Conservation (phyloP, 2,113 vertebrate genomes). For the Malurus alboscapulatus region DNA sequence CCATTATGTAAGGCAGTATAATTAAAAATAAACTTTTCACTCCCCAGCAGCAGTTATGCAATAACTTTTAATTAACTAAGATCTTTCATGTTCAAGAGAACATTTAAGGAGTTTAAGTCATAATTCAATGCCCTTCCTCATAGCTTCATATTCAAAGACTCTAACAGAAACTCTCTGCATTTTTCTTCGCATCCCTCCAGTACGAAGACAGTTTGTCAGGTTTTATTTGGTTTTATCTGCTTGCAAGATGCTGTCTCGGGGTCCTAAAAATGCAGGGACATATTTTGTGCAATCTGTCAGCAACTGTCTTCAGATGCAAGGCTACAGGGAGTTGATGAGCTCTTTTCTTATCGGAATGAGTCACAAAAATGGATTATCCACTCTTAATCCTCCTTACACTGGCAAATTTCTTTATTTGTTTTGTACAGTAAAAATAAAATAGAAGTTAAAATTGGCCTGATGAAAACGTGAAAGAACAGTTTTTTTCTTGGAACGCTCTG, state of each 20-base stretch:
- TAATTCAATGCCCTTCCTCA: background rate
- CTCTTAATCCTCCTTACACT: conserved; percentile 41
- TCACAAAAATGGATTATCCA: conserved; percentile 56
- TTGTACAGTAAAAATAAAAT: conserved; percentile 20
- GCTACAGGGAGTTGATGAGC: conserved; percentile 23
- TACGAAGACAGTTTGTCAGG: conserved; percentile 41
- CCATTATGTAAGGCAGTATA: conserved; percentile 38
- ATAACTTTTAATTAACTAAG: conserved; percentile 48
- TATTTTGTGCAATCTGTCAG: conserved; percentile 59
- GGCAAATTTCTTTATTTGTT: background rate
- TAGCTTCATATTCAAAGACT: background rate
- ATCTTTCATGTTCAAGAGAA: conserved; percentile 20
- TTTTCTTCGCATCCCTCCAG: conserved; percentile 22
- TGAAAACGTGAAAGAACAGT: background rate
- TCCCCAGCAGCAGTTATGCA: conserved; percentile 52
- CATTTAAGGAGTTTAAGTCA: conserved; percentile 18
- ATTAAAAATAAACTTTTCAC: conserved; percentile 62
- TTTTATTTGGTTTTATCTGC: conserved; percentile 61
- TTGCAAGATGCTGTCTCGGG: conserved; percentile 23
- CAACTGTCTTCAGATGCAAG: conserved; percentile 43
- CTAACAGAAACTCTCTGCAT: background rate
- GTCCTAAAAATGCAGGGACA: conserved; percentile 45
- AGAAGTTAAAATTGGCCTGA: background rate
- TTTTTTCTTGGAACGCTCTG: background rate
- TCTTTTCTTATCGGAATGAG: conserved; percentile 50